These are phyloP conservation scores for Siphamia tubifer DNA, from an alignment of 2,113 vertebrate genomes.

Conservation along the genomic window DNA sequence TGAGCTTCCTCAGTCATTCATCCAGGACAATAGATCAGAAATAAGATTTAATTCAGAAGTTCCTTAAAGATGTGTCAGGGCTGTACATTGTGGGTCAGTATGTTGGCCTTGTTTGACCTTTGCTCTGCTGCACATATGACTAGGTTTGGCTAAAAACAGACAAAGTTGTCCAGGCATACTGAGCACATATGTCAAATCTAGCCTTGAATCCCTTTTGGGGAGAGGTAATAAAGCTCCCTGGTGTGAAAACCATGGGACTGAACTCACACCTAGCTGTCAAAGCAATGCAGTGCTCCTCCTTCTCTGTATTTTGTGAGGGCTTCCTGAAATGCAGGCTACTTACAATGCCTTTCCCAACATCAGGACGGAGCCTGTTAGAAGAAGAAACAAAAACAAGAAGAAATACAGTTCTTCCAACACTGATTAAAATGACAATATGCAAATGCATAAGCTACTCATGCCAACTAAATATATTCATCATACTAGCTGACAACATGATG, in stretches of 20 bases:
- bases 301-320: slow-evolving; percentile 26
- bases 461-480: not conserved
- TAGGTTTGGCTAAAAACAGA: not conserved
- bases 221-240: not conserved
- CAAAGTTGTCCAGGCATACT: not conserved
- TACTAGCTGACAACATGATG: not conserved
- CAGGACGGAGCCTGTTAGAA: not conserved
- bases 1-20: slow-evolving; percentile 4
- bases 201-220: not conserved
- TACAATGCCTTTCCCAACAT: not conserved
- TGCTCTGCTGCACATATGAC: not conserved
- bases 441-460: not conserved
- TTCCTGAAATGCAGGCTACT: slow-evolving; percentile 12
- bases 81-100: not conserved
- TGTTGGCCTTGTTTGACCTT: not conserved
- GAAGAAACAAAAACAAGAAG: not conserved
- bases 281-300: slow-evolving; percentile 17
- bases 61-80: not conserved
- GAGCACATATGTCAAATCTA: not conserved
- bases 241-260: slow-evolving; percentile 9
- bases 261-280: slow-evolving; percentile 1
- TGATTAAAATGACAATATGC: not conserved
- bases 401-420: not conserved
- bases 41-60: too few relatives aligned
- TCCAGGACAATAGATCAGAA: not conserved